Base-by-base conservation (phyloP, 2,797 vertebrate species). In the Neosilurus hyrtlii region DNA sequence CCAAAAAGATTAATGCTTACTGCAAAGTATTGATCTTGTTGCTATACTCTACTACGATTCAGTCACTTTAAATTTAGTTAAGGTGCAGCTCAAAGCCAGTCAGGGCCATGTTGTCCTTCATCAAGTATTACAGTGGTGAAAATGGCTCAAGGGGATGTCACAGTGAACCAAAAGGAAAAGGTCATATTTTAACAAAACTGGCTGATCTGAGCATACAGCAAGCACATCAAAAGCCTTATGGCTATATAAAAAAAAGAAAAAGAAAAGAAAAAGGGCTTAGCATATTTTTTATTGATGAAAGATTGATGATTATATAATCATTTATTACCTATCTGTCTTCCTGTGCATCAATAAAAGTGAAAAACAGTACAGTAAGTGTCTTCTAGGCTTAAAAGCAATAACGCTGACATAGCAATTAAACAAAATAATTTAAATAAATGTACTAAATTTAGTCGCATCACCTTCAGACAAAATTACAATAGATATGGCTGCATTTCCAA, bases 151-250 rank as follows among this genome's bases (percentile, higher is more conserved):
- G 70, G 81, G 71, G 51, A 75, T 81, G 66, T 66, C 30, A 52
- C 82, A 79, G 57, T 70, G 62, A 81, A 82, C 75, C 54, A 79
- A 85, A 22, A 85, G 20, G 80, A 82, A 83, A 72, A 85, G 82
- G 83, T 82, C 84, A 85, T 37, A 82, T 86, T 86, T 65, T 54
- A 67, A 35, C 14, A 61, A 80, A 51, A 59, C 71, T 73, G 79
- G 83, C 72, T 83, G 65, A 84, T 81, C 30, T 66, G 73, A 80
- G 79, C 62, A 79, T 18, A 2, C 15, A 52, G 14, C 12, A 52
- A 72, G 18, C 9, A 30, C 51, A 30, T 15, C 14, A 51, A 79
- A 52, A 26, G 57, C 0, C 75, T 77, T n/a, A n/a, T n/a, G n/a
- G n/a, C n/a, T n/a, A 43, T 43, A 43, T 2, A 43, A 1, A 43